Evolutionary conservation across 2,797 vertebrate genomes (phyloP), one percentile per base, ranked within the genome.

Genomic region (Tamandua tetradactyla): DNA sequence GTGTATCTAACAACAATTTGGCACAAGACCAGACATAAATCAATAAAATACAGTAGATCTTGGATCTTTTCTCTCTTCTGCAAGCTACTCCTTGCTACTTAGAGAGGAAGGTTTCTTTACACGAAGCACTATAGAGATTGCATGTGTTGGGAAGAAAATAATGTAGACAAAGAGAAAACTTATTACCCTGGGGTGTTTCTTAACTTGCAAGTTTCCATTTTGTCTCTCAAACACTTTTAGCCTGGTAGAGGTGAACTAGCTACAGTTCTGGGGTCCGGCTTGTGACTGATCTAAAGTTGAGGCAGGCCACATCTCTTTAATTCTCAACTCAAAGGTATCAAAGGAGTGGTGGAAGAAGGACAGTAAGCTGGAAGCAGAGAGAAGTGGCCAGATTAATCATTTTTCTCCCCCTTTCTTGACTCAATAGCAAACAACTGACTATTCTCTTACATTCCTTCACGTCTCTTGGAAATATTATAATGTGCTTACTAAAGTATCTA

Each of bases 1-100:
- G n/a, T 14, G 13, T 61, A 40, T 94, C 32, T 75, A 83, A 84
- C 76, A 91, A 87, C 35, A 71, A 71, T 90, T 86, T 90, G 89
- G 78, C 92, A 78, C 12, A 88, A 87, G 74, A 90, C 89, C 84
- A 90, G 78, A 47, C 79, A 64, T n/a, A 75, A 95, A 89, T 95
- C 87, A 93, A 90, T 76, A 88, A 75, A 81, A 75, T 32, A 40
- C 7, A 47, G 40, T 23, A 87, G 25, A 83, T 71, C 40, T 88
- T 76, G 32, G 37, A 44, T 27, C 42, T 47, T 17, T 80, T 35
- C 7, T 74, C 62, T 75, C 30, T 71, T 83, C 80, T 74, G 30
- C 12, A 93, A 91, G 76, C 42, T 57, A 37, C 59, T 92, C 59
- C 47, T 35, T 76, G 14, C 83, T 89, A 40, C 25, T 37, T 14